Evolutionary conservation across 2,113 vertebrate genomes (phyloP), one percentile per base, ranked within the genome.

Genomic region (Oryzias javanicus): DNA sequence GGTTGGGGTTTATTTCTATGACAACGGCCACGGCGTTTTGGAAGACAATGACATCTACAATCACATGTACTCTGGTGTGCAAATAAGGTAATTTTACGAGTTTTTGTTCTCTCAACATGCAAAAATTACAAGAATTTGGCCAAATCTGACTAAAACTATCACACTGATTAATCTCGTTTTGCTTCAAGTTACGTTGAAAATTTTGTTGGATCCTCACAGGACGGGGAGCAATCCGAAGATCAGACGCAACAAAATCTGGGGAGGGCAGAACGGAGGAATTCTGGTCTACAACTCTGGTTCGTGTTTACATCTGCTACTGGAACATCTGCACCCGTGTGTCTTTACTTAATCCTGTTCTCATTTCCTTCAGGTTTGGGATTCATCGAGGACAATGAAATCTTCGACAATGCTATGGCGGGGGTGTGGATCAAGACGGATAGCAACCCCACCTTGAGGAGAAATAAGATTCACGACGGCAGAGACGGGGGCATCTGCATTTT

Each of bases 1-100:
- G 97, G 97, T 99, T 74, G 97, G 97, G 22, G 97, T 99, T 74
- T 99, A 98, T 91, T 99, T 99, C 89, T 99, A 99, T 71, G 97
- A 99, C 91, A 99, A 99, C 29, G 97, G 97, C 48, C 97, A 99
- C 29, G 97, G 97, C 14, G 97, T 99, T 55, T 89, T 99, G 84
- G 97, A 99, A 85, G 97, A 99, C 88, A 99, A 99, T 71, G 97
- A 99, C 87, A 99, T 99, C 90, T 99, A 99, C 90, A 99, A 99
- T 91, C 97, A 99, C 89, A 98, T 99, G 97, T 99, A 99, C 90
- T 99, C 97, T 76, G 97, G 97, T 54, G 97, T 99, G 79, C 97
- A 99, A 82, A 99, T 98, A 92, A 93, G 97, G 97, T 98, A 91
- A 91, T 3, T 46, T 47, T 47, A 6, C 5, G 4, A 15, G 4